Base-by-base conservation (phyloP, 92 coral and sea anemone genomes). In the Umimayanthus kanabou region DNA sequence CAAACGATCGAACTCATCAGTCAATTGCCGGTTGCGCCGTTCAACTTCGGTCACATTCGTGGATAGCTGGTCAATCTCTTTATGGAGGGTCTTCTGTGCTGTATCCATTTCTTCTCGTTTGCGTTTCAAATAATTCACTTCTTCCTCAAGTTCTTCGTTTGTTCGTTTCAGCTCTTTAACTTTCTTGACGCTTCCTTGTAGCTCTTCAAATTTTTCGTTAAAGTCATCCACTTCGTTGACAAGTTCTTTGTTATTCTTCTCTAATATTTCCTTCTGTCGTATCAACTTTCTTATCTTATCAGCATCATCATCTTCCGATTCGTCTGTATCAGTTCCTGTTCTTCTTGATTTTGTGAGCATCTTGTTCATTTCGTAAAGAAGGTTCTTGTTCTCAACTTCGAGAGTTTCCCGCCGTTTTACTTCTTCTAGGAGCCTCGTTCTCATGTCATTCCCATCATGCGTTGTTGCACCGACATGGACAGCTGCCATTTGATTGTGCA, bases 311-410 rank as follows among this genome's bases (percentile, higher is more conserved):
- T 85, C 77, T 23, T 66, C 91, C 20, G n/a, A 29, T 45, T 92
- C 86, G 77, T 93, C 89, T 3, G 81, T 58, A 29, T 80, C 74
- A 4, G 78, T 69, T 14, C 29, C 73, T 39, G 65, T 3, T 43
- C 89, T 84, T 82, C 89, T 78, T 47, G 86, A 90, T 39, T 88
- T 85, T 16, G 85, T 85, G 14, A 95, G 90, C 83, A 91, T 74
- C 26, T 93, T 92, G 55, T 93, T 95, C 80, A 95, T 88, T 80
- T 95, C 95, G 79, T 95, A 93, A 28, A 95, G 88, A 39, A 95
- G 91, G 80, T 93, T 93, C 88, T 93, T 95, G 89, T 95, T 95
- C 80, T 95, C 98, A 4, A 88, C 89, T 76, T 95, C 96, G 26
- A 95, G 92, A 6, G 92, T 82, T 90, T 95, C 98, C 26, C 98